phyloP scores from a whole-genome alignment of 2,888 invertebrate genomes.

The Glomeris marginata region DNA sequence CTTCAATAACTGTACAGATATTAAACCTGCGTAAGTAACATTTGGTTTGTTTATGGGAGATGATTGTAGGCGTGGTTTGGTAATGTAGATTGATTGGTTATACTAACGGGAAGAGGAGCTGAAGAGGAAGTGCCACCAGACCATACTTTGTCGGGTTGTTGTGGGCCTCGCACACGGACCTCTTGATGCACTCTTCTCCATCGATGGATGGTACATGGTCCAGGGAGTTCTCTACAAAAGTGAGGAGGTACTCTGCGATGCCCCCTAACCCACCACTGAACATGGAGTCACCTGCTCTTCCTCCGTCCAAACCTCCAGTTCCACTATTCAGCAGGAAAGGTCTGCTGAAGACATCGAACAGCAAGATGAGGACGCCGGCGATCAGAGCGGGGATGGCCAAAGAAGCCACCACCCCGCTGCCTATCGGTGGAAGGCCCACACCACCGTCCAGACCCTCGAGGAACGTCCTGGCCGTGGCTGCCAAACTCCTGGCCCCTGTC shows the following conservation, averaged over 20 bases:
- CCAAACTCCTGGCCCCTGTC: slow-evolving; percentile 17
- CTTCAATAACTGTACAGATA: too few species aligned
- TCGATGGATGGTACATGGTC: slow-evolving; percentile 22
- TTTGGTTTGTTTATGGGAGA: too few species aligned
- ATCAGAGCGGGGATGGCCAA: slow-evolving; percentile 15
- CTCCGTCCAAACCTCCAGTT: slow-evolving; percentile 1
- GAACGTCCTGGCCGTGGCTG: background rate
- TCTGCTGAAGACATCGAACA: slow-evolving; percentile 16
- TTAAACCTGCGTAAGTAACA: too few species aligned
- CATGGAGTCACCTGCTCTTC: slow-evolving; percentile 8
- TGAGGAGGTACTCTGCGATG: slow-evolving; percentile 13
- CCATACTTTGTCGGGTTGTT: slow-evolving; percentile 25
- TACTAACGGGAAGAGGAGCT: slow-evolving; percentile 23
- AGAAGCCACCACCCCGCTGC: slow-evolving; percentile 14
- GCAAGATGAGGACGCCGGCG: slow-evolving; percentile 15
- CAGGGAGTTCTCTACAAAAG: slow-evolving; percentile 16
- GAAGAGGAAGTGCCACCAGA: slow-evolving; percentile 22
- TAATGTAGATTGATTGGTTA: background rate
- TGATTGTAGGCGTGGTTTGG: too few species aligned
- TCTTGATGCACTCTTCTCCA: slow-evolving; percentile 23
- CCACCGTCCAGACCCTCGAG: background rate
- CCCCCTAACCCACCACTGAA: slow-evolving; percentile 10
- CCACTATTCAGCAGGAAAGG: slow-evolving; percentile 9
- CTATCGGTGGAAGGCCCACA: slow-evolving; percentile 12
- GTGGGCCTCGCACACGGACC: slow-evolving; percentile 26